These are phyloP conservation scores for Peromyscus nudipes DNA, from an alignment of 2,797 vertebrate species.

Conservation along the genomic window DNA sequence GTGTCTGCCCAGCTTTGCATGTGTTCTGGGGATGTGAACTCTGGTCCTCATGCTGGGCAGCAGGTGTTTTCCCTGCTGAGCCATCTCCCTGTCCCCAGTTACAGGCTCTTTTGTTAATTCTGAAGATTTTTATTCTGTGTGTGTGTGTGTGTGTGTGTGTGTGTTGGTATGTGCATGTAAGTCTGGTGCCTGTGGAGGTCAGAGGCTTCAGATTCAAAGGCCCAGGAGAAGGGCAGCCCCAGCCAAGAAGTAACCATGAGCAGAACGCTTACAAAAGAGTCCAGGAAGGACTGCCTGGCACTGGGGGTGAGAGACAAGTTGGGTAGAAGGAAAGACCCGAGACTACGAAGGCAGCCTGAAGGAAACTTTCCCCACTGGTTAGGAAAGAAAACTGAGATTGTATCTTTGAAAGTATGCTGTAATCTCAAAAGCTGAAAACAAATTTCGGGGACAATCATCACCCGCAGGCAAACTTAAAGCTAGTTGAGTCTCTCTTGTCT, in stretches of 20 bases:
- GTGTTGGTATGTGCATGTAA: background rate
- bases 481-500: background rate
- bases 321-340: background rate
- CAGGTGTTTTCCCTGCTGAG: background rate
- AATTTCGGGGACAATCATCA: background rate
- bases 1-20: background rate
- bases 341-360: background rate
- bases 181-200: background rate
- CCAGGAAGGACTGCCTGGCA: background rate
- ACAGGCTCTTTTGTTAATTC: background rate
- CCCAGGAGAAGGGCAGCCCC: background rate
- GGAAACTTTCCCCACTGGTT: background rate
- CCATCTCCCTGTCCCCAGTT: background rate
- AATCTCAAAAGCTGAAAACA: background rate
- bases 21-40: background rate
- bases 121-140: background rate
- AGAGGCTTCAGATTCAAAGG: background rate
- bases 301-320: background rate
- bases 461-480: background rate
- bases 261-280: background rate
- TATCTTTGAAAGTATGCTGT: background rate
- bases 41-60: background rate
- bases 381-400: background rate
- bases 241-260: background rate
- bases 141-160: too few species aligned